Conservation (phyloP, 2,888 invertebrate species). For the Pollenia angustigena region DNA sequence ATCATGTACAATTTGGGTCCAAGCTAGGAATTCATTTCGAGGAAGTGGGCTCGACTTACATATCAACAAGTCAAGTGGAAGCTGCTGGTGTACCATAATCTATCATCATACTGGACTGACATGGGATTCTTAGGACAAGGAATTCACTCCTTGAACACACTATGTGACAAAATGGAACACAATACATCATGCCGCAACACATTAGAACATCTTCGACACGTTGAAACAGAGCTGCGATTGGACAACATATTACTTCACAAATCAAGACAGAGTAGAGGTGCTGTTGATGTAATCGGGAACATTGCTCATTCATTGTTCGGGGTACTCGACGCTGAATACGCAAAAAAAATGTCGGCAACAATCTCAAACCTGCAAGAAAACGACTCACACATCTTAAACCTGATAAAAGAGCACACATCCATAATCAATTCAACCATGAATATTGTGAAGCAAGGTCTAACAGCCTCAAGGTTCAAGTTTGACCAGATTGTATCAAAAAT, state of each 20-base stretch:
- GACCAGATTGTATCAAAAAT: not conserved
- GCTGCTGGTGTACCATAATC: too few species aligned
- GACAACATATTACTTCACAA: not conserved
- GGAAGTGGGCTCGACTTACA: too few species aligned
- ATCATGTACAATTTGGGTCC: too few species aligned
- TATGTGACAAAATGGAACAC: too few species aligned
- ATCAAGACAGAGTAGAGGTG: not conserved
- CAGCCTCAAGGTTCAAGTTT: not conserved
- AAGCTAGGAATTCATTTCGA: too few species aligned
- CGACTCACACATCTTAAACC: not conserved
- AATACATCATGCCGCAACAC: not conserved
- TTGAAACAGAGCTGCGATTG: not conserved
- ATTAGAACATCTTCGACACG: not conserved
- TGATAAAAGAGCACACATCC: slow-evolving; percentile 10
- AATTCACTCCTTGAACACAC: too few species aligned
- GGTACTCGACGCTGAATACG: slow-evolving; percentile 12
- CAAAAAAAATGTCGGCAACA: too few species aligned
- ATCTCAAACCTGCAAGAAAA: not conserved
- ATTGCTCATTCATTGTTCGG: slow-evolving; percentile 19
- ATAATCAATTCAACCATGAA: slow-evolving; percentile 4
- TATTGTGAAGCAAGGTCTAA: not conserved
- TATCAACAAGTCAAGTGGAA: too few species aligned
- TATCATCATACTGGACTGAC: too few species aligned
- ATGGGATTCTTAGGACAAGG: too few species aligned
- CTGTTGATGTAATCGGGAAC: slow-evolving; percentile 13